Percentiles rank a stretch among this genome's conserved stretches.
phyloP scores from a whole-genome alignment of 1,140 invertebrate species.

The Drosophila varians region DNA sequence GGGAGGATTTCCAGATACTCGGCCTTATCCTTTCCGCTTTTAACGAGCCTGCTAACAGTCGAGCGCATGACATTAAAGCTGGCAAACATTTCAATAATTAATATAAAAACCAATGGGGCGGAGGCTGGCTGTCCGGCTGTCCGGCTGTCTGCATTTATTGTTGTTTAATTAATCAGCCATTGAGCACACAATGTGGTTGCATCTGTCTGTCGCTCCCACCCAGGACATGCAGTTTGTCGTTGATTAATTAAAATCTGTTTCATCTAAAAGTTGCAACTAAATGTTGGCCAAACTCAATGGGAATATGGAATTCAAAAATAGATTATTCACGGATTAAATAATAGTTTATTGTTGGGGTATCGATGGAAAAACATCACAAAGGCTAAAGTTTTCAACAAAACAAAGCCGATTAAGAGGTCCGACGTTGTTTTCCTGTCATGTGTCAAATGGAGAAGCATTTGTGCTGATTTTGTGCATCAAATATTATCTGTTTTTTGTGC shows the following conservation, averaged over 20 bases:
- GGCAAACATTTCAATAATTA: constrained; percentile 67
- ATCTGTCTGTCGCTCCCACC: neutral
- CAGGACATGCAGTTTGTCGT: constrained; percentile 37
- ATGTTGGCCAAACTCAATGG: constrained; percentile 13
- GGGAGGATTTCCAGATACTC: neutral
- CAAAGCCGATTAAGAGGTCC: too few relatives aligned
- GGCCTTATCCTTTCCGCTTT: constrained; percentile 14
- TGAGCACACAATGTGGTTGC: constrained; percentile 8
- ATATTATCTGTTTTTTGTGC: neutral
- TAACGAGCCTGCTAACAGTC: constrained; percentile 65
- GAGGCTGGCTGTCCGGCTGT: constrained; percentile 28
- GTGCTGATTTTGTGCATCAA: neutral
- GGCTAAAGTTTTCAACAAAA: neutral
- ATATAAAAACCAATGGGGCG: constrained; percentile 58
- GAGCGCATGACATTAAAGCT: constrained; percentile 39
- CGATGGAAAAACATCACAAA: neutral
- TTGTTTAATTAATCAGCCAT: constrained; percentile 70
- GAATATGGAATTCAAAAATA: constrained; percentile 25
- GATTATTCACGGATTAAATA: constrained; percentile 26
- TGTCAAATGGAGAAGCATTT: neutral
- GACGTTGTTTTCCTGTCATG: constrained; percentile 17
- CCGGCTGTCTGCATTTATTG: constrained; percentile 48
- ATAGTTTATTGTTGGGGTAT: constrained; percentile 10
- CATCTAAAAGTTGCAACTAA: constrained; percentile 26
- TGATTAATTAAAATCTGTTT: constrained; percentile 72